Base-by-base conservation (phyloP, 2,113 vertebrate genomes). In the Mastomys natalensis region DNA sequence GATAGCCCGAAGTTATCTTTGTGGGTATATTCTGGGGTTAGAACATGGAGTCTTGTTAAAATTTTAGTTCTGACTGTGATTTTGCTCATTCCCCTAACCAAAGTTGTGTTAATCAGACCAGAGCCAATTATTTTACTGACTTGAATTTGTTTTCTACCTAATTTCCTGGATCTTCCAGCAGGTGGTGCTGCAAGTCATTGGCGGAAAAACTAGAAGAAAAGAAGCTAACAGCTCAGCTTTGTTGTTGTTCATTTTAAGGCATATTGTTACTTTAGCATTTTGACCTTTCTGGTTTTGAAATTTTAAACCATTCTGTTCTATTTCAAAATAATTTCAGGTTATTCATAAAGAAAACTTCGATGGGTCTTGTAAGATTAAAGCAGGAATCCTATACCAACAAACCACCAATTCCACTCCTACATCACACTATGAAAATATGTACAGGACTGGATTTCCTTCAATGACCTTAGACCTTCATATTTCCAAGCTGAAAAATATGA, bases 131-230 rank as follows among this genome's bases (percentile, higher is more conserved):
- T 91, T 55, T 76, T 37, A 62, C 77, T 74, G 40, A 8, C 76
- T 94, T 89, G 10, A 89, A 53, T 93, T 97, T 96, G 68, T 80
- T 84, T 87, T 93, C 88, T 73, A 84, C 58, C 93, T 94, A 45
- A 95, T 95, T 97, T 95, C 87, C 72, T 97, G 48, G 19, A 6
- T 66, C 7, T 4, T 90, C 95, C 97, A 96, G 93, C 74, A 97
- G 95, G 91, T 97, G 97, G 96, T 95, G 96, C 87, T 93, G 85
- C 19, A 81, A 95, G 55, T 91, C 85, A 93, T 40, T 96, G 37
- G 37, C 55, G 88, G 78, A 91, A 92, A 95, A 77, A 1, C 12
- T 29, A 86, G 48, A 15, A n/a, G 58, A 89, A 84, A 78, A 62
- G 53, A 78, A 62, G 53, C 40, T 68, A 96, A 93, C 29, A 88